Base-by-base conservation (phyloP, 2,113 vertebrate genomes). In the Morphnarchus princeps region DNA sequence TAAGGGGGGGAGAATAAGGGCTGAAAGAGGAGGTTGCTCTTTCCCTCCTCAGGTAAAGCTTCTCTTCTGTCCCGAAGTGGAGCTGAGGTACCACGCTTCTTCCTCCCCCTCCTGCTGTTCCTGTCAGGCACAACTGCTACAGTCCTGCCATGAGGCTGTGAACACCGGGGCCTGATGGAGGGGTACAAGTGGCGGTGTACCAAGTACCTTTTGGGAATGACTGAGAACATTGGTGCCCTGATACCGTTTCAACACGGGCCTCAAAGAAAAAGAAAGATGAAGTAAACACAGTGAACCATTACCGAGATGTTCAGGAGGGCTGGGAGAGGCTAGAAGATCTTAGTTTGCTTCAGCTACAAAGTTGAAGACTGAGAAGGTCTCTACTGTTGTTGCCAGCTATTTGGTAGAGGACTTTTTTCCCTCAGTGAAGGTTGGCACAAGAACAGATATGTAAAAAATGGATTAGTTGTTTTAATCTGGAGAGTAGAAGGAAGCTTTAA, bases 211-310 rank as follows among this genome's bases (percentile, higher is more conserved):
- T 25, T 18, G 32, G 22, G 70, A 45, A 4, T 50, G 0, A 11
- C 12, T 13, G 40, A 10, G 18, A 59, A 31, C 2, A 5, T 1
- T 29, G 28, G 17, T 49, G 16, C 5, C 24, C 14, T 43, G 8
- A 22, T 7, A 16, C 13, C 3, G 1, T 22, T 61, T 34, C 15
- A 26, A 52, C 55, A 32, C 15, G 20, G 10, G n/a, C 34, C 6
- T 32, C 47, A n/a, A 65, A 43, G 25, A 18, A 76, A n/a, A 65
- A 43, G 29, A 18, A 76, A 36, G 4, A 6, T 42, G 25, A 14
- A 29, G 10, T 47, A 26, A 42, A 1, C 0, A 2, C 49, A 47
- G 13, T 19, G 22, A 50, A 40, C 1, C 1, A 5, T 22, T 49
- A 34, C 3, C 6, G 18, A 47, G 21, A 10, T 32, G 15, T 32